Percentiles rank a stretch among this genome's conserved stretches.
Evolutionary conservation across 2,888 invertebrate species (phyloP).

Genomic region (Notodonta ziczac): DNA sequence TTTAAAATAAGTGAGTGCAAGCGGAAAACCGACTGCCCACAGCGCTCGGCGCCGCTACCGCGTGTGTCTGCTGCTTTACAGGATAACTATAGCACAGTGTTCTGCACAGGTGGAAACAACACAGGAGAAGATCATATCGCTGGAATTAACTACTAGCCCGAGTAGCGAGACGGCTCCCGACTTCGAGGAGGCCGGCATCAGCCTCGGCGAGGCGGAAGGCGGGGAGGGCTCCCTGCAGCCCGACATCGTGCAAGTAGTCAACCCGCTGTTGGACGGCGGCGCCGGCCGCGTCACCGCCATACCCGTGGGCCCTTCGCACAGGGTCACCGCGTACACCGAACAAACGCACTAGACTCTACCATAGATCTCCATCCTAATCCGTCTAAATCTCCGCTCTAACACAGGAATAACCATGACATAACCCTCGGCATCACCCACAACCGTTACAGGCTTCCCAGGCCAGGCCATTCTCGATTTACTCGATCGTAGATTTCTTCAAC

Average conservation of each 20-base stretch:
- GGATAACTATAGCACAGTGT: background rate
- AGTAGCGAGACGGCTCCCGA: conserved; percentile 84
- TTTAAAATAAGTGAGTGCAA: background rate
- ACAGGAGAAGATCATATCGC: conserved; percentile 95
- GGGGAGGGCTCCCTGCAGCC: conserved; percentile 84
- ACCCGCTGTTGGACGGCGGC: conserved; percentile 77
- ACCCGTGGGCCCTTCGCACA: conserved; percentile 73
- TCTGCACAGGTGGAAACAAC: conserved; percentile 92
- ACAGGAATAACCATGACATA: conserved; percentile 53
- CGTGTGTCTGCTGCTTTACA: background rate
- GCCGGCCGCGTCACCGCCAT: conserved; percentile 78
- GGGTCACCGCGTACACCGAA: conserved; percentile 69
- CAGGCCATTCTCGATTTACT: conserved; percentile 43
- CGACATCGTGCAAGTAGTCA: conserved; percentile 82
- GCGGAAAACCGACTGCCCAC: background rate
- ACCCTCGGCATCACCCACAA: conserved; percentile 27
- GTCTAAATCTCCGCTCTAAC: conserved; percentile 39
- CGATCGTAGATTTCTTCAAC: conserved; percentile 81
- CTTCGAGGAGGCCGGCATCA: conserved; percentile 61
- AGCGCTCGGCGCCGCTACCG: background rate
- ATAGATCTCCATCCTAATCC: conserved; percentile 32
- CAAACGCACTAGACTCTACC: conserved; percentile 47
- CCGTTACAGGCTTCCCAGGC: conserved; percentile 30
- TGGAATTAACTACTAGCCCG: conserved; percentile 90
- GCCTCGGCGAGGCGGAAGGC: conserved; percentile 67